A percentile compares a stretch with the other conserved stretches of the same genome.
These are phyloP conservation scores for Ibidorhyncha struthersii DNA, from an alignment of 2,113 vertebrate genomes.

Conservation along the genomic window DNA sequence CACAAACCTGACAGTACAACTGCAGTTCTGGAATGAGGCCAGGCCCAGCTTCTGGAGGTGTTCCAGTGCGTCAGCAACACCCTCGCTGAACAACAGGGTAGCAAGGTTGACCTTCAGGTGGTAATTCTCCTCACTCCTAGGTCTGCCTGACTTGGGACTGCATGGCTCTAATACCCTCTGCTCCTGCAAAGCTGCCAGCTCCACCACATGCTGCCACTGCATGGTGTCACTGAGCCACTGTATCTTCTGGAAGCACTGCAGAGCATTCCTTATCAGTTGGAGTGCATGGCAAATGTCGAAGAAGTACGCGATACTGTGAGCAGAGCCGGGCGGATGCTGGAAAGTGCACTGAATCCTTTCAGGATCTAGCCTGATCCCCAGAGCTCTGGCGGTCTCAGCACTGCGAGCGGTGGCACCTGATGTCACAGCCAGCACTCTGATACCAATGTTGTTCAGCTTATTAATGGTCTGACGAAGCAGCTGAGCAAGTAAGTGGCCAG, in stretches of 20 bases:
- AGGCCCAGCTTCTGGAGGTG: conserved; percentile 49
- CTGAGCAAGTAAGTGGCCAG: conserved; percentile 56
- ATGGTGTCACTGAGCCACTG: not conserved
- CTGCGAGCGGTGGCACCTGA: not conserved
- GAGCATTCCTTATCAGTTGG: conserved; percentile 54
- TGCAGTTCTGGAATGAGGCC: conserved; percentile 57
- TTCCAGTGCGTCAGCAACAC: conserved; percentile 21
- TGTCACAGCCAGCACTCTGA: conserved; percentile 54
- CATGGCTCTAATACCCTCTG: not conserved
- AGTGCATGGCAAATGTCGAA: conserved; percentile 60
- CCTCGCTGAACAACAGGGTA: conserved; percentile 58
- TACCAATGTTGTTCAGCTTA: conserved; percentile 55
- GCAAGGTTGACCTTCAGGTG: conserved; percentile 55
- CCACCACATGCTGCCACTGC: conserved; percentile 63
- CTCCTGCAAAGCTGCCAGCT: conserved; percentile 26
- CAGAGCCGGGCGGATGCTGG: conserved; percentile 42
- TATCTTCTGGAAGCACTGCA: conserved; percentile 60
- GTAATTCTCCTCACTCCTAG: not conserved
- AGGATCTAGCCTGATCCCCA: conserved; percentile 44
- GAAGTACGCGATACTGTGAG: conserved; percentile 26
- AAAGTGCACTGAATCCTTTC: conserved; percentile 52
- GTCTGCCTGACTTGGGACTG: not conserved
- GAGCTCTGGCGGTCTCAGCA: conserved; percentile 47
- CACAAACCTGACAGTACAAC: conserved; percentile 51
- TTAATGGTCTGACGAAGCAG: conserved; percentile 61